Conservation (phyloP, 1,140 invertebrate genomes). For the Drosophila truncata region DNA sequence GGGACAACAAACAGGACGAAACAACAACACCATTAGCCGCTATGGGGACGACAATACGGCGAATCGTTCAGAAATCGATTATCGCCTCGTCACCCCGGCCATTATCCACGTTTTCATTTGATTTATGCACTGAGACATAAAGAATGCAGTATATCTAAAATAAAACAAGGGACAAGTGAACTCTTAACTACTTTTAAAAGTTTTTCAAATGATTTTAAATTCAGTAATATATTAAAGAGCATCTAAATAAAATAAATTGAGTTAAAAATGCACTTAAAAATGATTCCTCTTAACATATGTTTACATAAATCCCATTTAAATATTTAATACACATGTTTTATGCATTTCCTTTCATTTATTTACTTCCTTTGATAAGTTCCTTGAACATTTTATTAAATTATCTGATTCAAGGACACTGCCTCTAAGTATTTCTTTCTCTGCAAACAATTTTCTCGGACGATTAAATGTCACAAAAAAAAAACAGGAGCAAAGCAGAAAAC, state of each 20-base stretch:
- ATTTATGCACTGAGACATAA: constrained; percentile 4
- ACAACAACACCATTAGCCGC: constrained; percentile 30
- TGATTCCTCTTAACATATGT: background rate
- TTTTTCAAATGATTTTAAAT: background rate
- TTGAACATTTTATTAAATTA: background rate
- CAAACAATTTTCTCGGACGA: constrained; percentile 53
- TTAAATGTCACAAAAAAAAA: constrained; percentile 34
- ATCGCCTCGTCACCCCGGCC: constrained; percentile 36
- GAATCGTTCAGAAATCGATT: constrained; percentile 73
- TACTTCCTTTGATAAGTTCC: background rate
- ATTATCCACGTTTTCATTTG: constrained; percentile 46
- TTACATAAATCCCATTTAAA: too few relatives aligned
- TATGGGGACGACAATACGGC: constrained; percentile 36
- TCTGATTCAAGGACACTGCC: background rate
- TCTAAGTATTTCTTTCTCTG: background rate
- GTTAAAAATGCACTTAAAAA: background rate
- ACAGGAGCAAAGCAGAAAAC: constrained; percentile 28
- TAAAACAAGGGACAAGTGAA: background rate
- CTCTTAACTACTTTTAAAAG: background rate
- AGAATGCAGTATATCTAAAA: background rate
- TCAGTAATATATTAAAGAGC: background rate
- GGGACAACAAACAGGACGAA: constrained; percentile 5
- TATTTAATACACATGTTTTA: background rate
- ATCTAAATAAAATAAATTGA: background rate
- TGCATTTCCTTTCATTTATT: background rate